These are phyloP conservation scores for Agrilus mali DNA, from an alignment of 2,888 invertebrate species.

Conservation along the genomic window DNA sequence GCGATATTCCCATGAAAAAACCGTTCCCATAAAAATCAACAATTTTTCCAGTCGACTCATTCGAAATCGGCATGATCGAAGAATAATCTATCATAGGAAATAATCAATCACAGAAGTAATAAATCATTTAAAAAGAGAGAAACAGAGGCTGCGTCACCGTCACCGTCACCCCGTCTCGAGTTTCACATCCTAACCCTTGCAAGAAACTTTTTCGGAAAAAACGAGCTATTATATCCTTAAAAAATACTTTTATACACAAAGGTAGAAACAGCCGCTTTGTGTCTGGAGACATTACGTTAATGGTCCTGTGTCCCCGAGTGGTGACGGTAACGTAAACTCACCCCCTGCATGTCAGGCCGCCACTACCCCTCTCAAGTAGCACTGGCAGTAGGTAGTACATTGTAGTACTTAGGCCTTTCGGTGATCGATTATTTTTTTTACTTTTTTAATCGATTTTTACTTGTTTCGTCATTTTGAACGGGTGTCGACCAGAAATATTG, in stretches of 20 bases:
- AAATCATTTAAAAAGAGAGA: slow-evolving; percentile 12
- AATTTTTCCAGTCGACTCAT: slow-evolving; percentile 14
- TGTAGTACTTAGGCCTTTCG: not conserved
- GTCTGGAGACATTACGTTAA: not conserved
- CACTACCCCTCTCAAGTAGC: too few species aligned
- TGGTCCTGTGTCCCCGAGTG: too few species aligned
- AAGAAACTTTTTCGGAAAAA: slow-evolving; percentile 12
- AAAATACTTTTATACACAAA: slow-evolving; percentile 10
- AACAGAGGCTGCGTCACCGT: not conserved
- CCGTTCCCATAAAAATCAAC: slow-evolving; percentile 12
- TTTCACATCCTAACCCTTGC: slow-evolving; percentile 13
- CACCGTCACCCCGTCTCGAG: slow-evolving; percentile 6
- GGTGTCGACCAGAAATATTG: not conserved
- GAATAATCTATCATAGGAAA: slow-evolving; percentile 15
- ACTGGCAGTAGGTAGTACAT: too few species aligned
- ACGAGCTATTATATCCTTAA: slow-evolving; percentile 7
- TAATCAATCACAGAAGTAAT: slow-evolving; percentile 16
- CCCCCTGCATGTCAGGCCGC: too few species aligned
- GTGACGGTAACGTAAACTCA: too few species aligned
- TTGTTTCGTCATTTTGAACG: not conserved
- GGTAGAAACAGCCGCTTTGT: slow-evolving; percentile 9
- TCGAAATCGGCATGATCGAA: slow-evolving; percentile 14
- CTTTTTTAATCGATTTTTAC: not conserved
- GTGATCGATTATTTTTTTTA: not conserved
- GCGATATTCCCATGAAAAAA: slow-evolving; percentile 4